phyloP scores from a whole-genome alignment of 1,140 invertebrate species.

The Plectrocnemia conspersa region DNA sequence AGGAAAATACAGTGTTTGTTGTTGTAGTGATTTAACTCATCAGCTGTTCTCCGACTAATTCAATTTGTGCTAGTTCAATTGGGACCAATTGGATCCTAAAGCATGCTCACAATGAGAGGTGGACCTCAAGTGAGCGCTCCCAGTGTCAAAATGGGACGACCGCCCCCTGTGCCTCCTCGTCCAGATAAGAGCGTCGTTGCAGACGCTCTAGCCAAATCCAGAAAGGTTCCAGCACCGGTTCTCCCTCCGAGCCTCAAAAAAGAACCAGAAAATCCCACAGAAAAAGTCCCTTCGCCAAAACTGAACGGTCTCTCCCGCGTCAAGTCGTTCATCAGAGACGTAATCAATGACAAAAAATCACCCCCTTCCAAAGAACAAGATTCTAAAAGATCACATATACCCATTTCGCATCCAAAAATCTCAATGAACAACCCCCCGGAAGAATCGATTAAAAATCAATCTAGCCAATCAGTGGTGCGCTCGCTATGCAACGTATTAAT shows the following conservation, averaged over 20 bases:
- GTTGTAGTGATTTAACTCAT: neutral
- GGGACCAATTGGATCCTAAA: slow-evolving; percentile 22
- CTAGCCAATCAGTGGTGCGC: slow-evolving; percentile 50
- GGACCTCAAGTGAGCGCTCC: slow-evolving; percentile 25
- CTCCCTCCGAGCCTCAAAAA: slow-evolving; percentile 48
- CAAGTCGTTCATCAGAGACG: slow-evolving; percentile 52
- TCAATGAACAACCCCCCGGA: slow-evolving; percentile 28
- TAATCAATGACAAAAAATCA: slow-evolving; percentile 50
- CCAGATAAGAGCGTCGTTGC: slow-evolving; percentile 64
- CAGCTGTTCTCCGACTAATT: slow-evolving; percentile 26
- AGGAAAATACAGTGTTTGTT: too few species aligned
- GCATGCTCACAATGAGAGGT: slow-evolving; percentile 33
- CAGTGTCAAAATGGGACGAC: slow-evolving; percentile 46
- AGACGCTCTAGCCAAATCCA: slow-evolving; percentile 61
- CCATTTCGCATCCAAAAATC: slow-evolving; percentile 25
- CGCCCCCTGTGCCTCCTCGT: slow-evolving; percentile 67
- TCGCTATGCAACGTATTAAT: slow-evolving; percentile 46
- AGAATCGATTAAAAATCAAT: slow-evolving; percentile 32
- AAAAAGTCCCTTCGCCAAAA: slow-evolving; percentile 49
- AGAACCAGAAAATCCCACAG: slow-evolving; percentile 41
- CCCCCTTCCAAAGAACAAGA: slow-evolving; percentile 50
- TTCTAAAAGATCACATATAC: slow-evolving; percentile 34
- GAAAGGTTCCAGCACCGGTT: slow-evolving; percentile 52
- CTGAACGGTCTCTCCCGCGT: slow-evolving; percentile 48
- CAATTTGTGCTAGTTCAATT: slow-evolving; percentile 31